A percentile compares a stretch with the other conserved stretches of the same genome.
phyloP scores from a whole-genome alignment of 2,113 vertebrate species.

The Perca schrenkii region DNA sequence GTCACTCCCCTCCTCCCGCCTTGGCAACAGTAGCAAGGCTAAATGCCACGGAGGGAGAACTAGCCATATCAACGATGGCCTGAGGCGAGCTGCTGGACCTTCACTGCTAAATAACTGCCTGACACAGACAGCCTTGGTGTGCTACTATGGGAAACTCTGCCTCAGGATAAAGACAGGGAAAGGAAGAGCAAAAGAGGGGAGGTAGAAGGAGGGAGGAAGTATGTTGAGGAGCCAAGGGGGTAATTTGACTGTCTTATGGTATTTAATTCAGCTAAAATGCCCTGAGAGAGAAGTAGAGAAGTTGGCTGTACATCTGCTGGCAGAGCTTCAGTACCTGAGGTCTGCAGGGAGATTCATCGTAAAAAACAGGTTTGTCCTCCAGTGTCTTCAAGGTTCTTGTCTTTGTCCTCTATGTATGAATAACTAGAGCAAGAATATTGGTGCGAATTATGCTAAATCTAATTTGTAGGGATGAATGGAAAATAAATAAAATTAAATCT shows the following conservation, averaged over 20 bases:
- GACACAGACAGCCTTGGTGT: slow-evolving; percentile 29
- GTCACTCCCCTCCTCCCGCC: not conserved
- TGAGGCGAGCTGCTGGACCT: slow-evolving; percentile 39
- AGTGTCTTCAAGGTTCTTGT: slow-evolving; percentile 42
- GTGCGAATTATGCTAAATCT: slow-evolving; percentile 17
- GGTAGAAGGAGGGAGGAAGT: slow-evolving; percentile 34
- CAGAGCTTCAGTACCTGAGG: slow-evolving; percentile 48
- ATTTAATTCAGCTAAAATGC: slow-evolving; percentile 69
- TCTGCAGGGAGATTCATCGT: slow-evolving; percentile 53
- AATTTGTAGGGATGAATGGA: slow-evolving; percentile 17
- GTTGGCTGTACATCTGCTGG: slow-evolving; percentile 58
- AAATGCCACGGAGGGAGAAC: slow-evolving; percentile 40
- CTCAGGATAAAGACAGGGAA: slow-evolving; percentile 32
- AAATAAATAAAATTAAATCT: not conserved
- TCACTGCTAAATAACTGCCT: slow-evolving; percentile 41
- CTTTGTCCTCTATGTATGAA: slow-evolving; percentile 23
- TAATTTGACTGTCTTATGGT: slow-evolving; percentile 58
- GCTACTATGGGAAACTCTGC: slow-evolving; percentile 23
- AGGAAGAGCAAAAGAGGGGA: slow-evolving; percentile 12
- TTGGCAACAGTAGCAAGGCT: not conserved
- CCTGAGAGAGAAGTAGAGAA: slow-evolving; percentile 60
- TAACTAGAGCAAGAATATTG: slow-evolving; percentile 5
- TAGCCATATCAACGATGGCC: slow-evolving; percentile 28
- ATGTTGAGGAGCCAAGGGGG: slow-evolving; percentile 48
- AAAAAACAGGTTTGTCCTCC: slow-evolving; percentile 56